Evolutionary conservation across 1,140 invertebrate species (phyloP).

Genomic region (Littorina saxatilis): DNA sequence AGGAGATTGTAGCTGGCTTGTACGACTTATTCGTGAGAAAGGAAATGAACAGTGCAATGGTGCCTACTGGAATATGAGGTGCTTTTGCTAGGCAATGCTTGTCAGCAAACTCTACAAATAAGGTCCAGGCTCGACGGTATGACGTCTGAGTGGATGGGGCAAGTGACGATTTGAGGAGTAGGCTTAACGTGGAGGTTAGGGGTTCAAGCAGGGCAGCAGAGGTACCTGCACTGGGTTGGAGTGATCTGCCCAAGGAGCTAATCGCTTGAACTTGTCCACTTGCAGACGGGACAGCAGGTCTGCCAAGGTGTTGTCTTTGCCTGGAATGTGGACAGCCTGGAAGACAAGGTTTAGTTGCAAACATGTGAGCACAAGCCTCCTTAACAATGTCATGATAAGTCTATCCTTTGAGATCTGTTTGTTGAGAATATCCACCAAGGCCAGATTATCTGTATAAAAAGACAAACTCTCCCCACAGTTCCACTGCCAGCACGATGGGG

Average conservation of each 20-base stretch:
- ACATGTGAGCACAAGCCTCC: not conserved
- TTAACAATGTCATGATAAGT: slow-evolving; percentile 1
- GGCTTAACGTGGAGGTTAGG: not conserved
- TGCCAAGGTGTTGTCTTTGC: not conserved
- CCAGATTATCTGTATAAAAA: slow-evolving; percentile 14
- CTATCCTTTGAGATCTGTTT: not conserved
- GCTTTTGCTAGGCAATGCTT: not conserved
- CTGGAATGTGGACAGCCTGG: not conserved
- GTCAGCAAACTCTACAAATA: not conserved
- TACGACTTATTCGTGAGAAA: not conserved
- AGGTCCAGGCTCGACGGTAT: not conserved
- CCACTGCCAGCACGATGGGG: slow-evolving; percentile 39
- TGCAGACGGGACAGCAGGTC: not conserved
- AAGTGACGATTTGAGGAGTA: not conserved
- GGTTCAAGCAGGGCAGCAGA: not conserved
- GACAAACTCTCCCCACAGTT: slow-evolving; percentile 28
- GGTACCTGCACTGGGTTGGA: not conserved
- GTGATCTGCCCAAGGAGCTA: not conserved
- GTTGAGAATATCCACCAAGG: slow-evolving; percentile 2
- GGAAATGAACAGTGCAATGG: not conserved
- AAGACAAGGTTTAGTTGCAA: not conserved
- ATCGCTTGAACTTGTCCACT: not conserved
- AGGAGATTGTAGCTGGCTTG: not conserved
- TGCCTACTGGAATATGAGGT: not conserved
- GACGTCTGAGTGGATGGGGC: not conserved